These are phyloP conservation scores for Cabera pusaria DNA, from an alignment of 2,888 invertebrate species.

Conservation along the genomic window DNA sequence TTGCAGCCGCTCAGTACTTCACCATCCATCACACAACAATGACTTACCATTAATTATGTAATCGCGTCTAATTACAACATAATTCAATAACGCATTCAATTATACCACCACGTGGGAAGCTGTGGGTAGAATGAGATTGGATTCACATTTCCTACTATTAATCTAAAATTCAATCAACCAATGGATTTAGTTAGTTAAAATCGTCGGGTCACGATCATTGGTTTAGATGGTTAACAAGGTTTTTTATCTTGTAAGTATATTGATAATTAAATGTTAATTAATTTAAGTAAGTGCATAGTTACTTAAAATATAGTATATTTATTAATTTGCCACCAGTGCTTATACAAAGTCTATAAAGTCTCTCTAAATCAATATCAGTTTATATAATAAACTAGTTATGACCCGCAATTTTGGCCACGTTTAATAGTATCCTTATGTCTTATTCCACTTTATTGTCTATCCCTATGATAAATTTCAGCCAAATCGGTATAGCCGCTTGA, in stretches of 20 bases:
- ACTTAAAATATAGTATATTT: too few relatives aligned
- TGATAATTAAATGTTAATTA: too few relatives aligned
- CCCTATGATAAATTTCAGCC: too few relatives aligned
- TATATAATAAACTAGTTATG: too few relatives aligned
- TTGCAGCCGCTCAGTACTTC: neutral
- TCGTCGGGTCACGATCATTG: slow-evolving; percentile 27
- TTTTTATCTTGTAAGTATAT: slow-evolving; percentile 19
- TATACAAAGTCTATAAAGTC: too few relatives aligned
- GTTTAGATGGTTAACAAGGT: slow-evolving; percentile 16
- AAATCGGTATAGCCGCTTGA: too few relatives aligned
- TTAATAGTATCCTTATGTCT: too few relatives aligned
- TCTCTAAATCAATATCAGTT: too few relatives aligned
- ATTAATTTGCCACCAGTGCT: too few relatives aligned
- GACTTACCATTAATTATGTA: slow-evolving; percentile 26
- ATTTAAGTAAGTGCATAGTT: too few relatives aligned
- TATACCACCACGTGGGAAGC: slow-evolving; percentile 29
- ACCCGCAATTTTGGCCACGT: neutral
- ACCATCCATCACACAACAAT: slow-evolving; percentile 22
- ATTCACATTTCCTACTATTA: slow-evolving; percentile 32
- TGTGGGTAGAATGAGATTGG: slow-evolving; percentile 31
- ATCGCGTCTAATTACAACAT: slow-evolving; percentile 37
- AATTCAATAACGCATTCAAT: slow-evolving; percentile 36
- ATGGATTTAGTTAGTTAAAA: slow-evolving; percentile 30
- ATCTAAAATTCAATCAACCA: slow-evolving; percentile 40
- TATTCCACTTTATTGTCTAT: too few relatives aligned